phyloP scores from a whole-genome alignment of 2,797 vertebrate genomes.

The Alca torda region DNA sequence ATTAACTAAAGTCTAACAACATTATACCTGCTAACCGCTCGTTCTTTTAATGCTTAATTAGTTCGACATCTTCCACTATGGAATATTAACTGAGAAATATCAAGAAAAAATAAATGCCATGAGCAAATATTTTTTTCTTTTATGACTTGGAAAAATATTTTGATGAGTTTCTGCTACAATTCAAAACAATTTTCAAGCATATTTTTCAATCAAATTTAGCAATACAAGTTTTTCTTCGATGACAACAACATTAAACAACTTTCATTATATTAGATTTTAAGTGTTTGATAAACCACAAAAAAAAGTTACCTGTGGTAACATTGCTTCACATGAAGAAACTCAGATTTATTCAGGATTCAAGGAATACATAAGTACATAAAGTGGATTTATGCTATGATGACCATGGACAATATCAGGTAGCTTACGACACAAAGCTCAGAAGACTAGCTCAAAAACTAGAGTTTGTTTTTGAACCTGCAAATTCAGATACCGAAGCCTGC shows the following conservation, averaged over 20 bases:
- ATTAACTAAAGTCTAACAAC: constrained; percentile 62
- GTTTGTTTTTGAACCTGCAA: background rate
- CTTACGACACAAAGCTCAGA: background rate
- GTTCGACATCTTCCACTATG: constrained; percentile 44
- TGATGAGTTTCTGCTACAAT: constrained; percentile 4
- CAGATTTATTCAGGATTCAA: background rate
- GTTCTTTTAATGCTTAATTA: constrained; percentile 72
- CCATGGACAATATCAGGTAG: background rate
- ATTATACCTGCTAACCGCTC: constrained; percentile 74
- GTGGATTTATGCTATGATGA: background rate
- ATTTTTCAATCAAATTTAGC: background rate
- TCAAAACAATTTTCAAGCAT: background rate
- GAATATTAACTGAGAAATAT: constrained; percentile 44
- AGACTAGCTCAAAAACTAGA: background rate
- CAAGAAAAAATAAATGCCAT: constrained; percentile 44
- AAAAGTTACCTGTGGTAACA: background rate
- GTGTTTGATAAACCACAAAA: background rate
- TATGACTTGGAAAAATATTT: constrained; percentile 37
- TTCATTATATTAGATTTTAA: background rate
- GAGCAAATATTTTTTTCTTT: constrained; percentile 14
- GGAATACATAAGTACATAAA: background rate
- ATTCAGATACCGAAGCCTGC: background rate
- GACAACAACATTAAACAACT: background rate
- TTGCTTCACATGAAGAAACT: background rate
- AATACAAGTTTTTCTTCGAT: background rate